A percentile compares a stretch with the other conserved stretches of the same genome.
Evolutionary conservation across 2,113 vertebrate species (phyloP).

Genomic region (Ciconia stormi): DNA sequence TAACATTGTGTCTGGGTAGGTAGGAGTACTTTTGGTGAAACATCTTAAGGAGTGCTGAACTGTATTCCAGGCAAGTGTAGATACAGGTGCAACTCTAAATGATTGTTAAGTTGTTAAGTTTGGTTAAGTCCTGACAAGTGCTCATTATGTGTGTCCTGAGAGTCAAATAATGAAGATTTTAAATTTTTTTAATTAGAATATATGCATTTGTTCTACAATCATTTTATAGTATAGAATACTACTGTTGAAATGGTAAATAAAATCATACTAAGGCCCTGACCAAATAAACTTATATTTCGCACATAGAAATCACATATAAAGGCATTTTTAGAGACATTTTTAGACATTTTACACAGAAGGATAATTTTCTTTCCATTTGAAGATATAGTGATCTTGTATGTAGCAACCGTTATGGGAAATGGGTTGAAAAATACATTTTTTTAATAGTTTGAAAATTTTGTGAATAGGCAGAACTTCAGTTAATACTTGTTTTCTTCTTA

Average conservation of each 20-base stretch:
- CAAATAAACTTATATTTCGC: background rate
- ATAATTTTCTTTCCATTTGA: background rate
- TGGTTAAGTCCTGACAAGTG: background rate
- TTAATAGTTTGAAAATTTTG: background rate
- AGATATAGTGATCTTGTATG: background rate
- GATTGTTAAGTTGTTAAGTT: background rate
- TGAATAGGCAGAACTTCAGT: background rate
- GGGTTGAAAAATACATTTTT: background rate
- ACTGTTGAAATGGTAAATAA: background rate
- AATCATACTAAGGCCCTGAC: background rate
- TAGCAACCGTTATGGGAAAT: background rate
- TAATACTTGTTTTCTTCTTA: background rate
- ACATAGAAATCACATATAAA: background rate
- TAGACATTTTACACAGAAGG: background rate
- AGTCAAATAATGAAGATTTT: background rate
- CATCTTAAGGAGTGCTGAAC: background rate
- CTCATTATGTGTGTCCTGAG: background rate
- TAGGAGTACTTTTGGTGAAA: background rate
- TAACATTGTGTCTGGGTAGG: background rate
- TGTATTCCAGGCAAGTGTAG: background rate
- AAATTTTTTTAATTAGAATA: background rate
- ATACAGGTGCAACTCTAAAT: background rate
- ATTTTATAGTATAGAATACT: background rate
- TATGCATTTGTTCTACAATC: background rate
- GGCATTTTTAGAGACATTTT: background rate